Evolutionary conservation across 2,113 vertebrate species (phyloP).

Genomic region (Pungitius pungitius): DNA sequence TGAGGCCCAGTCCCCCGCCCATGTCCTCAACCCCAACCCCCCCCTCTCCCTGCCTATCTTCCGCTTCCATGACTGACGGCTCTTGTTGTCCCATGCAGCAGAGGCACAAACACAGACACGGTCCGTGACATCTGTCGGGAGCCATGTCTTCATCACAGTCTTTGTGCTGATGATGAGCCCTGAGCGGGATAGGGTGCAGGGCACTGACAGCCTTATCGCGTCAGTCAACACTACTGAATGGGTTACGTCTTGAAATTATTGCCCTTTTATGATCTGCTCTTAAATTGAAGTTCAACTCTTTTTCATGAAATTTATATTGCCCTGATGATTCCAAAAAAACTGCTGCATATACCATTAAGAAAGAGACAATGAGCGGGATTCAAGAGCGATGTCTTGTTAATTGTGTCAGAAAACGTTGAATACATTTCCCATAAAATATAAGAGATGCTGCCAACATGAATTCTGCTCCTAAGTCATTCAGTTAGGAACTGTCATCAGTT

Average conservation of each 20-base stretch:
- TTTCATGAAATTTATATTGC: background rate
- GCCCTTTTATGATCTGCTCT: constrained; percentile 16
- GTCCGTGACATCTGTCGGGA: constrained; percentile 60
- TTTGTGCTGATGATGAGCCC: constrained; percentile 58
- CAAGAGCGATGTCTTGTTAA: background rate
- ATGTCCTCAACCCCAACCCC: constrained; percentile 52
- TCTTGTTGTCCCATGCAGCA: constrained; percentile 58
- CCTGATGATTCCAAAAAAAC: background rate
- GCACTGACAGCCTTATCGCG: constrained; percentile 5
- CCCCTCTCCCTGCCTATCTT: constrained; percentile 44
- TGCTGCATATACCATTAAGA: background rate
- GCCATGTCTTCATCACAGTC: constrained; percentile 64
- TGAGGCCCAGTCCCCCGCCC: constrained; percentile 65
- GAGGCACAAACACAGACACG: constrained; percentile 60
- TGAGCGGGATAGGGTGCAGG: constrained; percentile 24
- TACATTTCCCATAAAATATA: background rate
- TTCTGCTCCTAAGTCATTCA: background rate
- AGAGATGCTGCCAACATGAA: background rate
- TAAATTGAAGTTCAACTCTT: background rate
- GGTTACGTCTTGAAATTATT: background rate
- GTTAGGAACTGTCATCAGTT: background rate
- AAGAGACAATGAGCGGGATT: constrained; percentile 3
- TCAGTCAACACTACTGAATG: background rate
- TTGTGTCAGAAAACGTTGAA: background rate
- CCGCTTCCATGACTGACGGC: constrained; percentile 59